Conservation (phyloP, 2,888 invertebrate species). For the Liopterus haemorrhoidalis region DNA sequence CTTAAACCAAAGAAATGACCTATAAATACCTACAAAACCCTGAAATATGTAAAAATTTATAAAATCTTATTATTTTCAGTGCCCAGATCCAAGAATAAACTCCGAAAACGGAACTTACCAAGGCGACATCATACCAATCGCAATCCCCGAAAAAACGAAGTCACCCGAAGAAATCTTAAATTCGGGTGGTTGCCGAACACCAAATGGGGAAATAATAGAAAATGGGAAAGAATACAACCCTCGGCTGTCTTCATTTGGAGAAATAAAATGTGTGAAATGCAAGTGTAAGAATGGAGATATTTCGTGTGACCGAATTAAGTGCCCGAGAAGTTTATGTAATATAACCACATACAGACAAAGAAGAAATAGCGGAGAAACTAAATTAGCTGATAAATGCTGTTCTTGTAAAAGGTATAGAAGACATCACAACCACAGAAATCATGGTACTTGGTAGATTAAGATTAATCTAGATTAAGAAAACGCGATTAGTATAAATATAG, state of each 20-base stretch:
- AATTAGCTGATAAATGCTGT: conserved; percentile 12
- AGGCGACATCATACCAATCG: conserved; percentile 31
- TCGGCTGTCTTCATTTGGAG: conserved; percentile 77
- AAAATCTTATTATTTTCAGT: too few relatives aligned
- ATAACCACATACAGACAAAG: conserved; percentile 36
- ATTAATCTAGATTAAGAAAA: too few relatives aligned
- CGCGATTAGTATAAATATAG: too few relatives aligned
- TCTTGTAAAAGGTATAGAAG: conserved; percentile 12
- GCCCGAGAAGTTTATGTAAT: conserved; percentile 66
- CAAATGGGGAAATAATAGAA: conserved; percentile 56
- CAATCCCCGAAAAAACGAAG: conserved; percentile 45
- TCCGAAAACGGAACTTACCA: conserved; percentile 33
- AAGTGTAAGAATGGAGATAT: conserved; percentile 83
- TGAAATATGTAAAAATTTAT: too few relatives aligned
- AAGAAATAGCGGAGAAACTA: conserved; percentile 9
- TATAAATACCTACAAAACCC: too few relatives aligned
- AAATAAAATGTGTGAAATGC: conserved; percentile 87
- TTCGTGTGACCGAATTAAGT: conserved; percentile 74
- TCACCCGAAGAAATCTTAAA: conserved; percentile 65
- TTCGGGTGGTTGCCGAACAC: conserved; percentile 77
- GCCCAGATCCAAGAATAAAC: conserved; percentile 21
- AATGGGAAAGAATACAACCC: conserved; percentile 80
- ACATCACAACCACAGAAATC: conserved; percentile 14
- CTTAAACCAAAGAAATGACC: too few relatives aligned
- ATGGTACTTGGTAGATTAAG: too few relatives aligned